phyloP scores from a whole-genome alignment of 1,140 invertebrate genomes.

The Anastatus disparis region DNA sequence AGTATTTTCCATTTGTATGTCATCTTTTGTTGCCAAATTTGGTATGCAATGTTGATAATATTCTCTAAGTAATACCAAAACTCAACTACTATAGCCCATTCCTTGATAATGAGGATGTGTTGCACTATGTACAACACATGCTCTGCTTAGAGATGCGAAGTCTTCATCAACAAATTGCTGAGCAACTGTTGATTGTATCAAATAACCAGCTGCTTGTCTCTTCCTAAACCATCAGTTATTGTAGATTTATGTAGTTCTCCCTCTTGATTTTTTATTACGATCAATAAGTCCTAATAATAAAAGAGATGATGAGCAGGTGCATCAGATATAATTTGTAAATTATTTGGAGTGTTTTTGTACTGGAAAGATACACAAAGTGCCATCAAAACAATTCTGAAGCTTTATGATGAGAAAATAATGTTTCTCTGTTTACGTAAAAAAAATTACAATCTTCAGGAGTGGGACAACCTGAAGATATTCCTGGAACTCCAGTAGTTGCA shows the following conservation, averaged over 20 bases:
- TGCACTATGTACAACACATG: conserved; percentile 93
- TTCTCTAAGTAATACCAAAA: conserved; percentile 83
- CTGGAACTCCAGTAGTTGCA: conserved; percentile 73
- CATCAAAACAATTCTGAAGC: conserved; percentile 95
- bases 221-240: conserved; percentile 80
- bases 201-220: conserved; percentile 93
- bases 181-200: conserved; percentile 98
- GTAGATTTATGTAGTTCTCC: conserved; percentile 89
- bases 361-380: conserved; percentile 96
- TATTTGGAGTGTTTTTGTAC: conserved; percentile 99
- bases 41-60: conserved; percentile 91
- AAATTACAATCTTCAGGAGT: conserved; percentile 90
- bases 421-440: conserved; percentile 92
- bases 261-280: conserved; percentile 78
- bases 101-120: conserved; percentile 98
- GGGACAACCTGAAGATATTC: conserved; percentile 81
- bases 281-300: conserved; percentile 90
- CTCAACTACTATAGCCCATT: conserved; percentile 95
- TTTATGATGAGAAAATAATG: conserved; percentile 96
- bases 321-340: conserved; percentile 98
- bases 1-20: conserved; percentile 55
- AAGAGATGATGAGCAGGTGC: conserved; percentile 98
- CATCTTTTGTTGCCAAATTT: conserved; percentile 72
- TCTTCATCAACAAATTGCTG: conserved; percentile 96
- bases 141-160: conserved; percentile 91